Conservation (phyloP, 2,113 vertebrate genomes). For the Dascyllus trimaculatus region DNA sequence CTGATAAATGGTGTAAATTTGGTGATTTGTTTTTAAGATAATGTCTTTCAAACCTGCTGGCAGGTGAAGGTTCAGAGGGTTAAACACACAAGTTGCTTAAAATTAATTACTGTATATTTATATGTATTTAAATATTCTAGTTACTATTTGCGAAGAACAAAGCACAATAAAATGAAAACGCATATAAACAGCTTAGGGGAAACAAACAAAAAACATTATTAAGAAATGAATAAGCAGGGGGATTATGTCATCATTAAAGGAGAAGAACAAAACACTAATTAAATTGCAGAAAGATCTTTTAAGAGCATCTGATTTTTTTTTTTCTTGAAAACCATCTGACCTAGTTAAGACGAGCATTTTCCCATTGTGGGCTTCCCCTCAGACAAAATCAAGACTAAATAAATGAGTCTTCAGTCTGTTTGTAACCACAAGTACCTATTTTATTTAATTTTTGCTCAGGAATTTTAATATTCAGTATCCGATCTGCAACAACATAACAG, state of each 20-base stretch:
- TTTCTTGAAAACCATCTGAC: not conserved
- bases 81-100: not conserved
- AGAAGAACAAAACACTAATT: not conserved
- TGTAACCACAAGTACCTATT: not conserved
- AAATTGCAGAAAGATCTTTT: slow-evolving; percentile 3
- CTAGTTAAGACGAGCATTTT: not conserved
- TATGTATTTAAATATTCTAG: no score
- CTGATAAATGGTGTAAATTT: no score
- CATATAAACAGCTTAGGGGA: slow-evolving; percentile 11
- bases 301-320: not conserved
- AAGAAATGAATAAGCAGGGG: slow-evolving; percentile 14
- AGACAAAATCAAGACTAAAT: not conserved
- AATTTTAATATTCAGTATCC: not conserved
- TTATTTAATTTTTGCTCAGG: not conserved
- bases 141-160: no score
- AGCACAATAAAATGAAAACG: not conserved
- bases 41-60: no score
- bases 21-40: no score
- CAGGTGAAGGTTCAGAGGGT: no score
- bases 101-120: not conserved
- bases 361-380: not conserved
- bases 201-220: slow-evolving; percentile 16
- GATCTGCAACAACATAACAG: not conserved
- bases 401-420: not conserved
- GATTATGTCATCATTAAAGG: slow-evolving; percentile 1